These are phyloP conservation scores for Otolemur garnettii DNA, from an alignment of 2,113 vertebrate genomes.

Conservation along the genomic window DNA sequence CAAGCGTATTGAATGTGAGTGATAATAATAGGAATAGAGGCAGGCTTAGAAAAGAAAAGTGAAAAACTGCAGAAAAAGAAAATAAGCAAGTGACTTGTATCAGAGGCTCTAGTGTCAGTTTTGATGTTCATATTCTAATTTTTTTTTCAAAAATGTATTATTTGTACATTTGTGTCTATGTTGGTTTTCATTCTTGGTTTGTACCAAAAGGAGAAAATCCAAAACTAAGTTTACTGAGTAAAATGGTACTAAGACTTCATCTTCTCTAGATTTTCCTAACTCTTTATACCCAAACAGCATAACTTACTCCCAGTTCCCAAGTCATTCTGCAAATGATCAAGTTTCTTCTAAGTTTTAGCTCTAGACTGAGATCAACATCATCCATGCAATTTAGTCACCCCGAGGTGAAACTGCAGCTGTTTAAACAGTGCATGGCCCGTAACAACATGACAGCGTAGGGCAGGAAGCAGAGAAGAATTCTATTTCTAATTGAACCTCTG, in stretches of 20 bases:
- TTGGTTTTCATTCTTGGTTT: background rate
- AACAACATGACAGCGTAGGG: slow-evolving; percentile 7
- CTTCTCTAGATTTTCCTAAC: slow-evolving; percentile 18
- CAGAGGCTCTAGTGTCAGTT: background rate
- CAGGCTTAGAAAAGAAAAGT: background rate
- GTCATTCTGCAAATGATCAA: slow-evolving; percentile 63
- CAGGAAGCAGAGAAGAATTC: slow-evolving; percentile 63
- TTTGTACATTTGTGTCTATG: background rate
- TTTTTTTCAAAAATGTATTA: background rate
- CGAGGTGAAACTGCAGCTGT: slow-evolving; percentile 78
- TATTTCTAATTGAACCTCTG: slow-evolving; percentile 75
- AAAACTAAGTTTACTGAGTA: background rate
- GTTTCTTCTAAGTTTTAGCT: slow-evolving; percentile 68
- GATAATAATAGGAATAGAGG: background rate
- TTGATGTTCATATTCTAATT: background rate
- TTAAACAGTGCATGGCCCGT: slow-evolving; percentile 67
- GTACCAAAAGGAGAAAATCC: background rate
- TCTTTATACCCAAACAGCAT: slow-evolving; percentile 7
- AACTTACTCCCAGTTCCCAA: slow-evolving; percentile 39
- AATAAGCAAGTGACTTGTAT: background rate
- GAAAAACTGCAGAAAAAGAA: background rate
- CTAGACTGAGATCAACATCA: slow-evolving; percentile 48
- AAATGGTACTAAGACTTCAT: slow-evolving; percentile 7
- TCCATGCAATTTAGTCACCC: slow-evolving; percentile 63
- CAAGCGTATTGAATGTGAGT: background rate